Base-by-base conservation (phyloP, 2,888 invertebrate genomes). In the Merodon equestris region DNA sequence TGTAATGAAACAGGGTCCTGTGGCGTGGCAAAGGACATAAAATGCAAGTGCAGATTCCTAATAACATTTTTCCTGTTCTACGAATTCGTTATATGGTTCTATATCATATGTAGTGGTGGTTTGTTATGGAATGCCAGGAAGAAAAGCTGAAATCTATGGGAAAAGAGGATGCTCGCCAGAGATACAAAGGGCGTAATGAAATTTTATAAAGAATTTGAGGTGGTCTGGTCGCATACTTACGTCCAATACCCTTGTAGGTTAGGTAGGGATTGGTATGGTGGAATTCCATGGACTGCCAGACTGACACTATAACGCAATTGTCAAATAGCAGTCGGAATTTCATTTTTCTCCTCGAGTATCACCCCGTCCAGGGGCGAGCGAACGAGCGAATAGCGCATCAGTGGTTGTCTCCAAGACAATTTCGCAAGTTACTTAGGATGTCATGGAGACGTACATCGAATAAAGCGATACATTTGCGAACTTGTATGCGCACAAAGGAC, bases 241-340 rank as follows among this genome's bases (percentile, higher is more conserved):
- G n/a, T n/a, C n/a, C n/a, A n/a, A n/a, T n/a, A n/a, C n/a, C n/a
- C n/a, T 67, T 60, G 40, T 12, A 15, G 13, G 34, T 27, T 14
- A 40, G 38, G 44, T 9, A 54, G 63, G 54, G 47, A 54, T 13
- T 14, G 9, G 34, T 13, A 36, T n/a, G n/a, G n/a, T n/a, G n/a
- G n/a, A n/a, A n/a, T n/a, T 18, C 36, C 12, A n/a, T 72, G 64
- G 72, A 53, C 72, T 72, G 18, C 17, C 34, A 60, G 76, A 66
- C 56, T 76, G 68, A 60, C 68, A 70, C 60, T 61, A 60, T 61
- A 72, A 66, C 56, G 72, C 76, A 72, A 72, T 68, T 73, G 72
- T 77, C 72, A 73, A 73, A 67, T 73, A 61, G 57, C 72, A 72
- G 67, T 73, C 63, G 77, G 77, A 77, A 72, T 77, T 72, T 58